Evolutionary conservation across 2,888 invertebrate species (phyloP).

Genomic region (Polydrusus cervinus): DNA sequence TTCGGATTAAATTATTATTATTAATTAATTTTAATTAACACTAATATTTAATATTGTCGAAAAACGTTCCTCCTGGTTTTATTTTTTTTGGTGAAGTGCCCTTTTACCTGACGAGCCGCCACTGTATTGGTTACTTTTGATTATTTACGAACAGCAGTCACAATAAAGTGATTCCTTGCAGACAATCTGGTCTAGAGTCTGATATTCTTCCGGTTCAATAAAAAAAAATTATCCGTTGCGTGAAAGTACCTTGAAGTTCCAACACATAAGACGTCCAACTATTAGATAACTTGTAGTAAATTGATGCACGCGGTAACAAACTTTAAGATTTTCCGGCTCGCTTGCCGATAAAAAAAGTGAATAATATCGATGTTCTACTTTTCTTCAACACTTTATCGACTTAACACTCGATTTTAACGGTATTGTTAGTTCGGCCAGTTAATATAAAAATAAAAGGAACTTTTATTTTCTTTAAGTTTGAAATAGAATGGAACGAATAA

Average conservation of each 20-base stretch:
- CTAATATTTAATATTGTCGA: too few species aligned
- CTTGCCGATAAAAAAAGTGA: slow-evolving; percentile 5
- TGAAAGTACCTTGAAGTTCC: too few species aligned
- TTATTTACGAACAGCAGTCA: background rate
- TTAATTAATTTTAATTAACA: too few species aligned
- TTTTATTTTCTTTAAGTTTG: slow-evolving; percentile 8
- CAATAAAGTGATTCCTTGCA: too few species aligned
- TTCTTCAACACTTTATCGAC: background rate
- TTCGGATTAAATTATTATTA: too few species aligned
- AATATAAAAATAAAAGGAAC: background rate
- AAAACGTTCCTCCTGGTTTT: too few species aligned
- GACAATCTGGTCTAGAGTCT: too few species aligned
- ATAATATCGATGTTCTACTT: slow-evolving; percentile 1
- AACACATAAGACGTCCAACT: background rate
- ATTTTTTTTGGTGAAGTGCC: too few species aligned
- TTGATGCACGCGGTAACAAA: background rate
- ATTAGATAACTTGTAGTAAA: slow-evolving; percentile 2
- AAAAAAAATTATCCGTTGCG: too few species aligned
- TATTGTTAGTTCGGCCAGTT: background rate
- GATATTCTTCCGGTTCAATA: too few species aligned
- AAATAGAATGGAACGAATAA: slow-evolving; percentile 8
- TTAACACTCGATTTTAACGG: background rate
- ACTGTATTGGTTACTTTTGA: too few species aligned
- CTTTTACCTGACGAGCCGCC: too few species aligned
- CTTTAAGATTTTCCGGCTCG: background rate